Evolutionary conservation across 2,888 invertebrate genomes (phyloP), one percentile per base, ranked within the genome.

Genomic region (Epicampocera succincta): DNA sequence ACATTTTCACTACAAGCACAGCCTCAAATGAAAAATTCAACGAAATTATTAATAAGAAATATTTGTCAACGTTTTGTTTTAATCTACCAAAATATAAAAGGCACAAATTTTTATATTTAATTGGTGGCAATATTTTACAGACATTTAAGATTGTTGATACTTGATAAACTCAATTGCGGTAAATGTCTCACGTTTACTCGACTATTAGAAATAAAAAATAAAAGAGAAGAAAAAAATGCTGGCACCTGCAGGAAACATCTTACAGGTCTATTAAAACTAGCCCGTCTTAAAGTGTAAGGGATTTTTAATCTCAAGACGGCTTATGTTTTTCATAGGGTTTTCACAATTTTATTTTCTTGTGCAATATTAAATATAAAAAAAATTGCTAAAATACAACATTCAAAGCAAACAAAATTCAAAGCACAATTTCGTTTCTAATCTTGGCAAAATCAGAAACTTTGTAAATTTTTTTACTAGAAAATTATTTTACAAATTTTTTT

Each of bases 131-230:
- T 65, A 72, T 78, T 72, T 58, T 58, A 78, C 15, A 78, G 65
- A 50, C 71, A 65, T 65, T 72, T 65, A 78, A 71, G 77, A 77
- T 77, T 56, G 48, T 50, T 65, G 71, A 71, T 71, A 58, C 58
- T 72, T 58, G 77, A 78, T 78, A 72, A 78, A 58, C 71, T 65
- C 71, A 33, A 71, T 72, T 56, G 77, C 56, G 58, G 65, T 58
- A 78, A 78, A 78, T 78, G 65, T 78, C 77, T 72, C 77, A 78
- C 77, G 77, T 72, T 78, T 78, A 72, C 72, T 60, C 42, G 25
- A 78, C 65, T 56, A 63, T 58, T 40, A 48, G n/a, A 46, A 21
- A 3, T 29, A 12, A 58, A 38, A 15, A 4, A 38, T 50, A 13
- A 17, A 29, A 0, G 52, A n/a, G 1, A 44, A 15, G 13, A 48